Conservation (phyloP, 53 echinoderm and acorn worm genomes). For the Stichopus horrens region DNA sequence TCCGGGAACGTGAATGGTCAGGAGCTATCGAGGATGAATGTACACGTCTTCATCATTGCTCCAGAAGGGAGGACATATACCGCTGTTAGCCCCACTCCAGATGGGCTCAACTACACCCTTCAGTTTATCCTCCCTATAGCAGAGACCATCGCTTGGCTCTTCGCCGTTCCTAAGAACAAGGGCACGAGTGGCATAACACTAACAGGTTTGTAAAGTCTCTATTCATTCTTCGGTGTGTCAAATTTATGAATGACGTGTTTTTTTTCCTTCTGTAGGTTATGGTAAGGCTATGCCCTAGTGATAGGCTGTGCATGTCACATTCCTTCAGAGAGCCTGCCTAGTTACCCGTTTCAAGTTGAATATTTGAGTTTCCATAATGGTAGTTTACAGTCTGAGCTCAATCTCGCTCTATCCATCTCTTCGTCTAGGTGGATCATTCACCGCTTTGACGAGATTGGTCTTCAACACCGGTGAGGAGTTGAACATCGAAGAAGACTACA, state of each 20-base stretch:
- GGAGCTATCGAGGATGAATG: conserved; percentile 14
- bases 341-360: too few species aligned
- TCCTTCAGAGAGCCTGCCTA: too few species aligned
- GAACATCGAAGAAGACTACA: conserved; percentile 54
- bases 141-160: conserved; percentile 87
- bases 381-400: too few species aligned
- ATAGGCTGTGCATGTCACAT: too few species aligned
- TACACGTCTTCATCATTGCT: conserved; percentile 73
- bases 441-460: conserved; percentile 53
- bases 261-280: too few species aligned
- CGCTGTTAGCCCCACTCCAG: conserved; percentile 75
- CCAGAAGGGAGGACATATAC: conserved; percentile 77
- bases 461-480: conserved; percentile 70
- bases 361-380: too few species aligned
- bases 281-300: too few species aligned
- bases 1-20: conserved; percentile 34
- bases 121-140: conserved; percentile 67
- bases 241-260: too few species aligned
- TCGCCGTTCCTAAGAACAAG: conserved; percentile 72
- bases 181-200: conserved; percentile 81
- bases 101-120: conserved; percentile 62
- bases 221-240: background rate
- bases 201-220: conserved; percentile 68
- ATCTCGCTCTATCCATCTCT: background rate
- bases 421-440: conserved; percentile 64